Base-by-base conservation (phyloP, 2,888 invertebrate species). In the Capitulum mitella region DNA sequence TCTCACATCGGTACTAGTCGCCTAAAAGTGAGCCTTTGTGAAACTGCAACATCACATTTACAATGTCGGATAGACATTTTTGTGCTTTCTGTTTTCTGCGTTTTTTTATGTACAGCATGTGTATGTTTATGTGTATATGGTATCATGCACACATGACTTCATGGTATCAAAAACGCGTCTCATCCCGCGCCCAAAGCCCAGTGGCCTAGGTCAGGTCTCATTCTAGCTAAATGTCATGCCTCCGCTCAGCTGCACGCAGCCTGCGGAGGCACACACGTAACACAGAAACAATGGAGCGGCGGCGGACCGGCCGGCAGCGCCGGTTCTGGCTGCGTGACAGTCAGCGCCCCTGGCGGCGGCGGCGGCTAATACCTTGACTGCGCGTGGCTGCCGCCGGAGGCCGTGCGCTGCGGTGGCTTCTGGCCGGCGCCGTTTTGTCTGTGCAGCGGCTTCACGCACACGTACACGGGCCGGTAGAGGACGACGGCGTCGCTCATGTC, bases 381-480 rank as follows among this genome's bases (percentile, higher is more conserved):
- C 40, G 40, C 70, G 37, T 70, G 70, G 22, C 70, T 70, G 70
- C 40, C 40, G 70, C 40, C 40, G 40, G 70, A 70, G 26, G 70
- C 26, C 70, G 70, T 26, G 70, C 70, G 37, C 37, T 70, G 70
- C 26, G 70, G 37, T 26, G 40, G 40, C 70, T 26, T 6, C 26
- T 40, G 22, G 26, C 37, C 70, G 37, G 70, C 37, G 70, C 70
- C 70, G 26, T 70, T 70, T 10, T 70, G 70, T 70, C 40, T 70
- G 37, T 70, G 70, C 40, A 26, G 76, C 3, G 46, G 29, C 46
- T 76, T 76, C 8, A 82, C 80, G 78, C 83, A 83, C 22, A 84
- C 83, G 84, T 91, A 91, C 61, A 90, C 88, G 6, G 91, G 90
- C 81, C 90, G 87, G 86, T 91, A 92, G 77, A 92, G 87, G 77